phyloP scores from a whole-genome alignment of 1,140 invertebrate species.

The Drosophila lacertosa region DNA sequence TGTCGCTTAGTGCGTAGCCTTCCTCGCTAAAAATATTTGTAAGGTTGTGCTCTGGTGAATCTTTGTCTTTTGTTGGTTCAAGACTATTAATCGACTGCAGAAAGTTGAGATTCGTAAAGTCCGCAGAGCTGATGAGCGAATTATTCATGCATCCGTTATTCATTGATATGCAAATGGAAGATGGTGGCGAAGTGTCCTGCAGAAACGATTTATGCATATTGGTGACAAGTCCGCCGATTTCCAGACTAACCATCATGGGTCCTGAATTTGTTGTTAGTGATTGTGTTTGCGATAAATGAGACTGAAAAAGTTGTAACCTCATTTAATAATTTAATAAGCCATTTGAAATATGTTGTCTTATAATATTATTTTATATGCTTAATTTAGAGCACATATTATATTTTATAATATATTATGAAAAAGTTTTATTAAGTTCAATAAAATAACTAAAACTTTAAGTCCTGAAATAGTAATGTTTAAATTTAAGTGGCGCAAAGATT shows the following conservation, averaged over 20 bases:
- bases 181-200: constrained; percentile 81
- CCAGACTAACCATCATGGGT: constrained; percentile 60
- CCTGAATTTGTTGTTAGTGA: constrained; percentile 23
- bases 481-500: not conserved
- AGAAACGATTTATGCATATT: constrained; percentile 82
- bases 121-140: constrained; percentile 80
- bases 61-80: constrained; percentile 27
- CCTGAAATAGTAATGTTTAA: too few relatives aligned
- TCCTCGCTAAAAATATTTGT: constrained; percentile 29
- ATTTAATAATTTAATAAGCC: too few relatives aligned
- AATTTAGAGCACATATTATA: too few relatives aligned
- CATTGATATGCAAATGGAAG: constrained; percentile 79
- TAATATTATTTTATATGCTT: too few relatives aligned
- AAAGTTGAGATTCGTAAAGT: constrained; percentile 80
- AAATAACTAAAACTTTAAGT: too few relatives aligned
- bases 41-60: constrained; percentile 39
- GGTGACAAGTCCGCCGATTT: constrained; percentile 76
- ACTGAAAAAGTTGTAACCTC: too few relatives aligned
- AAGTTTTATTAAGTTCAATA: too few relatives aligned
- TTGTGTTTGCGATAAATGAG: constrained; percentile 19
- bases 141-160: constrained; percentile 78
- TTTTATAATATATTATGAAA: too few relatives aligned
- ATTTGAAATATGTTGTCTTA: too few relatives aligned
- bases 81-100: constrained; percentile 71
- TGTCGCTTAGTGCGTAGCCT: constrained; percentile 72